Evolutionary conservation across 2,113 vertebrate species (phyloP).

Genomic region (Poeciliopsis retropinna): DNA sequence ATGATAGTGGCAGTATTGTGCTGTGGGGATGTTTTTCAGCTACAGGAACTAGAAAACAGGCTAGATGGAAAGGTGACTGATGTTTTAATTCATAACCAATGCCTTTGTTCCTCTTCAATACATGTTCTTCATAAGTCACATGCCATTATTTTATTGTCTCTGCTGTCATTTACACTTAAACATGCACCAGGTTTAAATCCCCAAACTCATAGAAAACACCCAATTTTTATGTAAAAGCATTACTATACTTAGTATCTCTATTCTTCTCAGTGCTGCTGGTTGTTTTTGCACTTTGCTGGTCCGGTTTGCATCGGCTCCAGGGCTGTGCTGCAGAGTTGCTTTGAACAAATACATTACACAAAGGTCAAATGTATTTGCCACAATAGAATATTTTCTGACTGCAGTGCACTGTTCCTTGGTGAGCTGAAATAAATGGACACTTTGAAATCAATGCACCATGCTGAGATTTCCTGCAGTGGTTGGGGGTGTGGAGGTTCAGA

Average conservation of each 20-base stretch:
- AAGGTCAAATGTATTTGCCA: constrained; percentile 52
- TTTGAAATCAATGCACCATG: constrained; percentile 58
- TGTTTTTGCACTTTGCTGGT: constrained; percentile 11
- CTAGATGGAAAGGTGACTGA: background rate
- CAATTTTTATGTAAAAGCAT: background rate
- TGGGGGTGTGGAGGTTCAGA: constrained; percentile 32
- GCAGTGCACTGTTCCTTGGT: constrained; percentile 33
- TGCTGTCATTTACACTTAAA: background rate
- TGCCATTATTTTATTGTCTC: background rate
- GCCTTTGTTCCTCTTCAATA: too few relatives aligned
- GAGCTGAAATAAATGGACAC: constrained; percentile 55
- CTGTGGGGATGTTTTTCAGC: background rate
- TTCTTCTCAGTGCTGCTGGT: constrained; percentile 7
- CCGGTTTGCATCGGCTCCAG: constrained; percentile 15
- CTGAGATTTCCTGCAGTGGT: constrained; percentile 41
- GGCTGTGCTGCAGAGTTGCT: constrained; percentile 15
- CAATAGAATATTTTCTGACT: constrained; percentile 41
- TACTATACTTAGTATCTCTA: constrained; percentile 11
- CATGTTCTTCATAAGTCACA: too few relatives aligned
- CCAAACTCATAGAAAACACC: background rate
- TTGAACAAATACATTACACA: constrained; percentile 38
- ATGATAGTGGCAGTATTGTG: background rate
- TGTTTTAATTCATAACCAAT: too few relatives aligned
- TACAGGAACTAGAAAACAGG: background rate
- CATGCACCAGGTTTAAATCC: background rate